Evolutionary conservation across 2,113 vertebrate species (phyloP).

Genomic region (Nanorana parkeri): DNA sequence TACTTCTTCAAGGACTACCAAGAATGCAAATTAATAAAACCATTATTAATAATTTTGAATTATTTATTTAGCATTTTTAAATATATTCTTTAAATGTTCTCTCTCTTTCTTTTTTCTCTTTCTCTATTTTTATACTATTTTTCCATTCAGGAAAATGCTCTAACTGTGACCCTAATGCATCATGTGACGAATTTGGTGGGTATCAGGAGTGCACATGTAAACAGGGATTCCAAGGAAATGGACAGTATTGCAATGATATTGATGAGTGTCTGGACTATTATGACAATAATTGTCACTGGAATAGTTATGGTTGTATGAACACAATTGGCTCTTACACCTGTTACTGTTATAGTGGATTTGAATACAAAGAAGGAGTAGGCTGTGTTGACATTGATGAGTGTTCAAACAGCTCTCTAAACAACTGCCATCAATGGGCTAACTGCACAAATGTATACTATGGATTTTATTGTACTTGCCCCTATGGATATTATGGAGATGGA

Average conservation of each 20-base stretch:
- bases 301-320: slow-evolving; percentile 61
- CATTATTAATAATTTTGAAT: too few species aligned
- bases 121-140: too few species aligned
- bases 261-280: slow-evolving; percentile 44
- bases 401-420: neutral
- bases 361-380: neutral
- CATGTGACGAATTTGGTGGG: slow-evolving; percentile 18
- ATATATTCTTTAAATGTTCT: too few species aligned
- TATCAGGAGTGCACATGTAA: slow-evolving; percentile 55
- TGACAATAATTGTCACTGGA: too few species aligned
- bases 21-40: too few species aligned
- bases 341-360: slow-evolving; percentile 44
- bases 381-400: slow-evolving; percentile 63
- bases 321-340: slow-evolving; percentile 55
- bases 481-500: too few species aligned
- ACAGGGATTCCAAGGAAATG: slow-evolving; percentile 60
- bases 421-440: slow-evolving; percentile 60
- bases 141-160: neutral
- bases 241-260: slow-evolving; percentile 56
- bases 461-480: slow-evolving; percentile 62
- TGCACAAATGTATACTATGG: slow-evolving; percentile 60
- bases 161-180: slow-evolving; percentile 58
- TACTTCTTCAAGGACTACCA: too few species aligned
- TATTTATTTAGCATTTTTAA: too few species aligned
- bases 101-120: too few species aligned